Conservation (phyloP, 1,140 invertebrate genomes). For the Archivesica marissinica region DNA sequence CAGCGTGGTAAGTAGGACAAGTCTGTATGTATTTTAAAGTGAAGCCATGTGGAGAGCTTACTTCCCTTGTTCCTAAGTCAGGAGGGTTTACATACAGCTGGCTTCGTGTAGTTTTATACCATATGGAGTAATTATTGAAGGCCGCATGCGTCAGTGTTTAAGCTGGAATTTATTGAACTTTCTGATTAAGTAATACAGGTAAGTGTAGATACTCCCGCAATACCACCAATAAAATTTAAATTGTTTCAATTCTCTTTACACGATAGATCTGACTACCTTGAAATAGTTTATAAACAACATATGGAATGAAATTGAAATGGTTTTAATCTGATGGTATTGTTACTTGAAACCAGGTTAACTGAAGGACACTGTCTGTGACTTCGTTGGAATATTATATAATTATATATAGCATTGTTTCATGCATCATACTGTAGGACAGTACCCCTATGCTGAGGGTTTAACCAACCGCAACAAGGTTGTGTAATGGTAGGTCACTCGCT, state of each 20-base stretch:
- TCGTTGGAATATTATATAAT: no score
- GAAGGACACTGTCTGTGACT: background rate
- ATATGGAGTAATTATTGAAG: slow-evolving; percentile 10
- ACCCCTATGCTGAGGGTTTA: no score
- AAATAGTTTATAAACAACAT: background rate
- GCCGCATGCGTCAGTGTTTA: slow-evolving; percentile 27
- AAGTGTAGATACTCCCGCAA: no score
- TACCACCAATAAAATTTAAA: no score
- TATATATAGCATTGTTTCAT: no score
- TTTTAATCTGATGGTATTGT: background rate
- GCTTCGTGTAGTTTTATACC: background rate
- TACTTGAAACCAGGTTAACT: slow-evolving; percentile 2
- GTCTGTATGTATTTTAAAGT: background rate
- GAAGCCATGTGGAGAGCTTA: background rate
- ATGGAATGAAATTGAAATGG: slow-evolving; percentile 7
- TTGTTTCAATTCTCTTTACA: no score
- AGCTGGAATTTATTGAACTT: background rate
- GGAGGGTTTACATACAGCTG: background rate
- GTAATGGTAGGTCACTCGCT: no score
- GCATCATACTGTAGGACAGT: no score
- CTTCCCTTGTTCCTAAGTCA: background rate
- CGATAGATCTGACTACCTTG: background rate
- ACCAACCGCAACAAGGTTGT: no score
- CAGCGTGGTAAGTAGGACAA: background rate
- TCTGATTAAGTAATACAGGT: background rate